Conservation (phyloP, 2,113 vertebrate species). For the Fulica atra region DNA sequence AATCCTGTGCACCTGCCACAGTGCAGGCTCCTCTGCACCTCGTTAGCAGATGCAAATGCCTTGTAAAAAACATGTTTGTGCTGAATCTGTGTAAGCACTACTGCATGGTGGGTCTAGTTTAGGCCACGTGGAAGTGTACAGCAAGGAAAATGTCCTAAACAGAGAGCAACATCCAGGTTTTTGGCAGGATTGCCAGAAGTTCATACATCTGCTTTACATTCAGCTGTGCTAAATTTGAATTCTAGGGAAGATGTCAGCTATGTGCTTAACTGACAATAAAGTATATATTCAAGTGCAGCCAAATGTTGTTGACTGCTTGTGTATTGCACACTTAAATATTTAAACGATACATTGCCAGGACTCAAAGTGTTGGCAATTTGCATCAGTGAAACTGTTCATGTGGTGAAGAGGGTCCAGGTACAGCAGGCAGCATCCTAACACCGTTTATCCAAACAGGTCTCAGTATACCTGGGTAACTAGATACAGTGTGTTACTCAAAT, state of each 20-base stretch:
- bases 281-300: neutral
- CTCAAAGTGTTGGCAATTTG: neutral
- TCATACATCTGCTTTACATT: neutral
- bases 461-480: neutral
- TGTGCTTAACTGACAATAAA: neutral
- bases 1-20: neutral
- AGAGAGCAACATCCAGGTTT: neutral
- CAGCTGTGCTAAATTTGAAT: neutral
- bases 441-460: accelerated
- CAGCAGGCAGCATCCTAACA: neutral
- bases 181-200: neutral
- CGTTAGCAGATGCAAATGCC: neutral
- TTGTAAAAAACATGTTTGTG: neutral
- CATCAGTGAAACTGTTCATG: neutral
- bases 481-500: neutral
- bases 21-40: neutral
- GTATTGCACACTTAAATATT: neutral
- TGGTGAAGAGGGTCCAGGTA: neutral
- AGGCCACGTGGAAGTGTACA: neutral
- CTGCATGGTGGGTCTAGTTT: neutral
- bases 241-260: neutral
- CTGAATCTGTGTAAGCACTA: neutral
- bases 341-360: neutral
- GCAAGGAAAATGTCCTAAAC: neutral
- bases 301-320: neutral